These are phyloP conservation scores for Podotricha telesiphe DNA, from an alignment of 2,888 invertebrate species.

Conservation along the genomic window DNA sequence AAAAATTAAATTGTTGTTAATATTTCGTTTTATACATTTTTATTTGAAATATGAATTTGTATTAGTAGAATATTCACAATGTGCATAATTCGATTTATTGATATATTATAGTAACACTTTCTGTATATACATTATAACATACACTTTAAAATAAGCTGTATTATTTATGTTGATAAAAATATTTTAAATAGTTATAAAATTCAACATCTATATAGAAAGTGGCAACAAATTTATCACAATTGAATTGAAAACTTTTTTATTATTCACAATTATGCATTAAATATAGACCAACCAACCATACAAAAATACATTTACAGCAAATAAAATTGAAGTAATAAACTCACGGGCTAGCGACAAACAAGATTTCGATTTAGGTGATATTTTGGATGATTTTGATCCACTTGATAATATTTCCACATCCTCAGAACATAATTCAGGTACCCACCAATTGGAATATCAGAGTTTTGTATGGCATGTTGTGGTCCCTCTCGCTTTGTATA, in stretches of 20 bases:
- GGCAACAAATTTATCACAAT: no score
- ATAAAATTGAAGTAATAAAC: constrained; percentile 78
- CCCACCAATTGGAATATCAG: neutral
- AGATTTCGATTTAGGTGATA: constrained; percentile 82
- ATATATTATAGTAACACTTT: no score
- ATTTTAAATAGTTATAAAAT: no score
- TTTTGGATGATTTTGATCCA: constrained; percentile 82
- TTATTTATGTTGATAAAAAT: no score
- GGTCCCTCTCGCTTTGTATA: neutral
- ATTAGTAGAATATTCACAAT: neutral
- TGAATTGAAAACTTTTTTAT: no score
- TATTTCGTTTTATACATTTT: no score
- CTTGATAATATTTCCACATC: constrained; percentile 60
- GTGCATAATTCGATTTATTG: neutral
- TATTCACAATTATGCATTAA: no score
- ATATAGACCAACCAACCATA: neutral
- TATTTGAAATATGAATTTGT: neutral
- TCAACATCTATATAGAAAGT: constrained; percentile 1
- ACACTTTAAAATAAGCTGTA: no score
- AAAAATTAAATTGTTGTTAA: no score
- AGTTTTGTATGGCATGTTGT: constrained; percentile 4
- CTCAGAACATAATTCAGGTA: constrained; percentile 70
- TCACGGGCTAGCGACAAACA: constrained; percentile 79
- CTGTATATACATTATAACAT: no score
- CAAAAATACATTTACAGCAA: constrained; percentile 59